Evolutionary conservation across 2,113 vertebrate species (phyloP).

Genomic region (Egretta garzetta): DNA sequence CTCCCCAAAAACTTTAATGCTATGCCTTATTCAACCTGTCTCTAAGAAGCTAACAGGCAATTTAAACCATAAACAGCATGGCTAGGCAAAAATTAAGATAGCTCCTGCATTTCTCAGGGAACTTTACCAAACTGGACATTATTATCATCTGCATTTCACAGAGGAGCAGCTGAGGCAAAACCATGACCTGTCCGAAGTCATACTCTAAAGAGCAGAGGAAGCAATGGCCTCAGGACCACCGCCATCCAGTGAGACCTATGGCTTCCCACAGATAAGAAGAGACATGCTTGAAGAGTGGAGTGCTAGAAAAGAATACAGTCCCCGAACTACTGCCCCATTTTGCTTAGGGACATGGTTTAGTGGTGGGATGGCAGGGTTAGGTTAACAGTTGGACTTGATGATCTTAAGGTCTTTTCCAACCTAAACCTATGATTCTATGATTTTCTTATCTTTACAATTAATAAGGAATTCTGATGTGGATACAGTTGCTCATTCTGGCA

Average conservation of each 20-base stretch:
- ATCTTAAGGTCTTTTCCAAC: too few species aligned
- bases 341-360: too few species aligned
- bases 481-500: fast-evolving
- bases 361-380: too few species aligned
- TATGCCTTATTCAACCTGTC: neutral
- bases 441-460: neutral
- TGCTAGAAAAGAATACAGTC: neutral
- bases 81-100: neutral
- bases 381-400: too few species aligned
- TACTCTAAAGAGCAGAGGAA: neutral
- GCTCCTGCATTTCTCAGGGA: neutral
- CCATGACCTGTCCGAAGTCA: fast-evolving
- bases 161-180: neutral
- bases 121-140: neutral
- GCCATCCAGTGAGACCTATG: neutral
- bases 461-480: fast-evolving
- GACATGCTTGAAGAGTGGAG: neutral
- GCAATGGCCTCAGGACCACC: neutral
- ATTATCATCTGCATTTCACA: neutral
- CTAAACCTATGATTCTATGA: too few species aligned
- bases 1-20: neutral
- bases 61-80: neutral
- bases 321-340: fast-evolving
- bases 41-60: neutral
- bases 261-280: neutral